Evolutionary conservation across 2,797 vertebrate genomes (phyloP).

Genomic region (Scolopax rusticola): DNA sequence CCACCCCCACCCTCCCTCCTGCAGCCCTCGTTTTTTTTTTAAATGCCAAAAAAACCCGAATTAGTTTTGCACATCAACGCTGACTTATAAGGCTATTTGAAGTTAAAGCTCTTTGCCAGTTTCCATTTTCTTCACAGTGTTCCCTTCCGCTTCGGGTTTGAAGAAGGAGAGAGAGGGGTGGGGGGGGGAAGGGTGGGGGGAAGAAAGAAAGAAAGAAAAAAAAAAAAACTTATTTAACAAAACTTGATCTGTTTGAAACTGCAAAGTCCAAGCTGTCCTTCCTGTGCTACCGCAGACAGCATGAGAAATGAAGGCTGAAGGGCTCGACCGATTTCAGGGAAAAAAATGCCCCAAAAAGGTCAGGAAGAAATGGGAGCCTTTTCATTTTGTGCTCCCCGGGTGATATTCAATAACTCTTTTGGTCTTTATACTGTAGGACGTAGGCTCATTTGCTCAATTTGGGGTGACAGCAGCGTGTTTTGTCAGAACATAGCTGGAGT

Average conservation of each 20-base stretch:
- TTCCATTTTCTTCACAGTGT: slow-evolving; percentile 74
- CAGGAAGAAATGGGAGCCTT: slow-evolving; percentile 86
- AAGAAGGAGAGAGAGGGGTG: slow-evolving; percentile 11
- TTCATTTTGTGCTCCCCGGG: slow-evolving; percentile 86
- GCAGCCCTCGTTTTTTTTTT: not conserved
- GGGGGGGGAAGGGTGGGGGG: too few relatives aligned
- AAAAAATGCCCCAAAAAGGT: slow-evolving; percentile 80
- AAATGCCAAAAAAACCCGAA: slow-evolving; percentile 17
- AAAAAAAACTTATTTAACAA: slow-evolving; percentile 69
- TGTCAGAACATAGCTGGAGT: slow-evolving; percentile 79
- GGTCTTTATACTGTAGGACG: slow-evolving; percentile 79
- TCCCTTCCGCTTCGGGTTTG: slow-evolving; percentile 70
- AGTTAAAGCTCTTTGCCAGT: slow-evolving; percentile 71
- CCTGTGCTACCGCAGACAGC: slow-evolving; percentile 78
- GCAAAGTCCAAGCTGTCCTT: slow-evolving; percentile 77
- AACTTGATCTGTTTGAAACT: slow-evolving; percentile 84
- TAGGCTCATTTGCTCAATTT: slow-evolving; percentile 82
- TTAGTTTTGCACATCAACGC: slow-evolving; percentile 18
- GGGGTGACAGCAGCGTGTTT: slow-evolving; percentile 84
- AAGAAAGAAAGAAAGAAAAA: too few relatives aligned
- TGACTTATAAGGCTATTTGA: slow-evolving; percentile 60
- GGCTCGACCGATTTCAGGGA: slow-evolving; percentile 71
- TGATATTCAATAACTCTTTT: slow-evolving; percentile 90
- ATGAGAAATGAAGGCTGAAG: slow-evolving; percentile 75
- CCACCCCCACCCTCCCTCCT: not conserved